Evolutionary conservation across 2,888 invertebrate genomes (phyloP), one percentile per base, ranked within the genome.

Genomic region (Polyommatus icarus): DNA sequence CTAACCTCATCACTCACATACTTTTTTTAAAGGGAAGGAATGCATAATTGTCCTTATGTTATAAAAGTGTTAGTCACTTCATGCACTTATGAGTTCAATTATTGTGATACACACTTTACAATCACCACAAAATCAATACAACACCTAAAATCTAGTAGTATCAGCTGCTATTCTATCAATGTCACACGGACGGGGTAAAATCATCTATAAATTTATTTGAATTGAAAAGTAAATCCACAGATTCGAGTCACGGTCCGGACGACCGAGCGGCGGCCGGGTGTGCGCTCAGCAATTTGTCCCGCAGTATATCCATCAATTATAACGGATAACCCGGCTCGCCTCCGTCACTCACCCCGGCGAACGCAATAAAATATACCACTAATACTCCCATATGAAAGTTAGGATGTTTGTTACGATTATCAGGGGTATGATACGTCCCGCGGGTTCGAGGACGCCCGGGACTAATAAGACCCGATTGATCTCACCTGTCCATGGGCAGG

Each of bases 201-300:
- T 75, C 75, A 75, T 75, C 75, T 75, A 75, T 54, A 75, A 75
- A 75, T 75, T 75, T 77, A 77, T 77, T 76, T 67, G 78, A 76
- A 59, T 76, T 67, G 78, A 54, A 76, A 76, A 50, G 75, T 61
- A 57, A 78, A 77, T 77, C 77, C 73, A 46, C 59, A 72, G 73
- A 78, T 54, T 57, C 36, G 71, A 67, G 76, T 76, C 73, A 46
- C 76, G 79, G 78, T 73, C 76, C 76, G 77, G 54, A 18, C 54
- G 54, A 18, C 15, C 18, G 54, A 4, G 15, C 54, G 54, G 46
- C 46, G 54, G 18, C 54, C 54, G 54, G 78, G 78, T 77, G 77
- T 71, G 75, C 40, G 76, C 32, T 72, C 71, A 76, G 75, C 75
- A 77, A 78, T 78, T 78, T 78, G 77, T 78, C 78, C 75, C 61